These are phyloP conservation scores for Elaphurus davidianus DNA, from an alignment of 2,113 vertebrate species.

Conservation along the genomic window DNA sequence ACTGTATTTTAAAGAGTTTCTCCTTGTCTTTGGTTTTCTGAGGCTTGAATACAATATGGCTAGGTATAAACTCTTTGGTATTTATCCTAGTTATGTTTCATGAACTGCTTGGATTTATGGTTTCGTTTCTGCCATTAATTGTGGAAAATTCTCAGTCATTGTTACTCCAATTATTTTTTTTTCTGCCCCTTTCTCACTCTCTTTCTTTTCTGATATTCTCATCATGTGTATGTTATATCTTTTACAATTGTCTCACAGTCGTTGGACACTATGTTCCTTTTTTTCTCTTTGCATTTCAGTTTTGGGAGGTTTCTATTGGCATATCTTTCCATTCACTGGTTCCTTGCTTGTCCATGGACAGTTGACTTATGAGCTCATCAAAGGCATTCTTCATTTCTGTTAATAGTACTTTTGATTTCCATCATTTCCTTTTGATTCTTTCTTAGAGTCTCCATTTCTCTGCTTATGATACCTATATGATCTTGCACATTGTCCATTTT, in stretches of 20 bases:
- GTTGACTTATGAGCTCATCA: neutral
- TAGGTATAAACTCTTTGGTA: neutral
- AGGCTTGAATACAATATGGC: neutral
- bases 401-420: neutral
- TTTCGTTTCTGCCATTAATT: conserved; percentile 14
- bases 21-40: neutral
- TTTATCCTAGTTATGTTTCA: neutral
- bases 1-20: neutral
- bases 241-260: neutral
- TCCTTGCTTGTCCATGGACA: neutral
- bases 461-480: neutral
- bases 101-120: neutral
- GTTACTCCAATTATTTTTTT: conserved; percentile 16
- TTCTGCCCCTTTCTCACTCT: neutral
- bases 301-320: neutral
- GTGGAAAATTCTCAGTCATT: neutral
- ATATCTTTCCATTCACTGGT: neutral
- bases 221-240: neutral
- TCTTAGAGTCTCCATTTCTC: neutral
- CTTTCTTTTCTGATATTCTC: neutral
- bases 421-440: neutral
- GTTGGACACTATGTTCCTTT: neutral
- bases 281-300: neutral
- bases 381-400: conserved; percentile 1
- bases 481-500: neutral